Percentiles rank a stretch among this genome's conserved stretches.
Evolutionary conservation across 2,888 invertebrate genomes (phyloP).

Genomic region (Cyrtodaria siliqua): DNA sequence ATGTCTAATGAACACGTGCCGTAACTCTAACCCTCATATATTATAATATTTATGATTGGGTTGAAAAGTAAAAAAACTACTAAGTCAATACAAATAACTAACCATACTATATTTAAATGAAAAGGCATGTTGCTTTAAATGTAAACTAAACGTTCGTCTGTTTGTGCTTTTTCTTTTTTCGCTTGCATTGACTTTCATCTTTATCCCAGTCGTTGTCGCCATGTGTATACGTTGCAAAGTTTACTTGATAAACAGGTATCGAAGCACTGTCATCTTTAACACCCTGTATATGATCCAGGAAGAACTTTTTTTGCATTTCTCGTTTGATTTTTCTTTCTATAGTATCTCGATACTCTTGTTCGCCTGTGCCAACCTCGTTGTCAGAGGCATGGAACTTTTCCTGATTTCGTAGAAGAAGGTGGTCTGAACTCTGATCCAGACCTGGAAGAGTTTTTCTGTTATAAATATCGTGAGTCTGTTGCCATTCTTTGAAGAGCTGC

Average conservation of each 20-base stretch:
- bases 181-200: not conserved
- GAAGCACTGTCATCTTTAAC: not conserved
- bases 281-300: not conserved
- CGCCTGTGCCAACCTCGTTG: not conserved
- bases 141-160: too few species aligned
- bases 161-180: constrained; percentile 2
- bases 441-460: too few species aligned
- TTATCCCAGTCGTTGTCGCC: not conserved
- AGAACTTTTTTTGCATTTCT: not conserved
- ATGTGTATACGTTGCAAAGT: not conserved
- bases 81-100: too few species aligned
- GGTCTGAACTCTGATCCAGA: not conserved
- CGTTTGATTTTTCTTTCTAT: not conserved
- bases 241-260: not conserved
- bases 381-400: not conserved
- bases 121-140: too few species aligned
- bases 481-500: constrained; percentile 42
- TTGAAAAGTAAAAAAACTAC: too few species aligned
- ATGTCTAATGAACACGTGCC: too few species aligned
- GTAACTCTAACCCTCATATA: too few species aligned
- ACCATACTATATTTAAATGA: too few species aligned
- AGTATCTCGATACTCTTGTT: not conserved
- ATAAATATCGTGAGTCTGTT: constrained; percentile 9
- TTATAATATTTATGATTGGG: too few species aligned
- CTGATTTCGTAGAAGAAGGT: not conserved